phyloP scores from a whole-genome alignment of 2,797 vertebrate genomes.

The Falco rusticolus region DNA sequence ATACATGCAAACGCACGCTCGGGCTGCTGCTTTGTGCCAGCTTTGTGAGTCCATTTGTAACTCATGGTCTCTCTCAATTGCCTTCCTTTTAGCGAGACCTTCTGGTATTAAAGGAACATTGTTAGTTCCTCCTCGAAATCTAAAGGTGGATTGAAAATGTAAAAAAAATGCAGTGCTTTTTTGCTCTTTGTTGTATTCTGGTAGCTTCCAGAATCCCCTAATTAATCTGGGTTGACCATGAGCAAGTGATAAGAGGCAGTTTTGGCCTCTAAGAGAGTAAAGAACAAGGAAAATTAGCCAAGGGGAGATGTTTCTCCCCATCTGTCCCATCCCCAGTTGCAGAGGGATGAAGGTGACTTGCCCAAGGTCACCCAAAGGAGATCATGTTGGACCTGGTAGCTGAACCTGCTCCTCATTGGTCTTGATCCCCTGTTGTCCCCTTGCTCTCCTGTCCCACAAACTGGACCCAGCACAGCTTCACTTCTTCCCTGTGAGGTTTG shows the following conservation, averaged over 20 bases:
- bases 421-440: accelerated
- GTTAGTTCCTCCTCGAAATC: neutral
- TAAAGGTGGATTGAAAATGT: neutral
- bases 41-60: neutral
- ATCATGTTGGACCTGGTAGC: accelerated
- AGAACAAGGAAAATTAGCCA: neutral
- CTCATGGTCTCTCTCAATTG: neutral
- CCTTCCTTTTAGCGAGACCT: neutral
- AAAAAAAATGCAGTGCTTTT: neutral
- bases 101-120: neutral
- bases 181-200: neutral
- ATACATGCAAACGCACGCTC: neutral
- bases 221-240: accelerated
- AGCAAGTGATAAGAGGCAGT: neutral
- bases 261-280: neutral
- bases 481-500: neutral
- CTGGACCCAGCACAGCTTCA: neutral
- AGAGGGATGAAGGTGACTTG: neutral
- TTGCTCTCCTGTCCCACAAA: neutral
- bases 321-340: neutral
- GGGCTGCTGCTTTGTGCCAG: neutral
- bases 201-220: neutral
- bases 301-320: neutral
- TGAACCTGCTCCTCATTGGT: accelerated
- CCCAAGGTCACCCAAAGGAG: neutral